Percentiles rank a stretch among this genome's conserved stretches.
Evolutionary conservation across 2,888 invertebrate genomes (phyloP).

Genomic region (Strigamia transsilvanica): DNA sequence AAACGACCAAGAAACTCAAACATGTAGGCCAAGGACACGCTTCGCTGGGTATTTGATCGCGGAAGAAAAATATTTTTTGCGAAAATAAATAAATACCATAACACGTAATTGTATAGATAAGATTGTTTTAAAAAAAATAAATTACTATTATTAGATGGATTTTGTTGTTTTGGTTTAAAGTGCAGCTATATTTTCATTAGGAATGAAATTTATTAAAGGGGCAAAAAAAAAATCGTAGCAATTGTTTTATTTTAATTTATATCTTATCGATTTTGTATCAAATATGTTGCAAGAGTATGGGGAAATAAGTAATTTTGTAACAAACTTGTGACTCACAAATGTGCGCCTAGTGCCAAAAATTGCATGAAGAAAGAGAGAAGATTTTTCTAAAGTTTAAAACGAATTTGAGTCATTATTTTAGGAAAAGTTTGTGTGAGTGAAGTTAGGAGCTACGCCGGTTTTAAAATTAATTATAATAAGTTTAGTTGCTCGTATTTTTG

Average conservation of each 20-base stretch:
- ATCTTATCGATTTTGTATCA: background rate
- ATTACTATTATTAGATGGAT: no score
- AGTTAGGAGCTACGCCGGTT: background rate
- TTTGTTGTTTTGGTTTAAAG: no score
- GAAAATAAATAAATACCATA: background rate
- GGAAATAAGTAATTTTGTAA: background rate
- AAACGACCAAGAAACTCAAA: background rate
- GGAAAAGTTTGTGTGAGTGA: background rate
- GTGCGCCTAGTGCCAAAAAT: no score
- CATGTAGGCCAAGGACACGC: slow-evolving; percentile 1
- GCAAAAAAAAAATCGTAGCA: no score
- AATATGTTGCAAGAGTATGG: background rate
- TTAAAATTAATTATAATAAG: background rate
- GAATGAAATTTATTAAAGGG: no score
- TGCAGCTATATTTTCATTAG: no score
- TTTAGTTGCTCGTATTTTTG: background rate
- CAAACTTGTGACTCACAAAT: background rate
- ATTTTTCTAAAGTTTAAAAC: no score
- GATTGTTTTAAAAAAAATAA: background rate
- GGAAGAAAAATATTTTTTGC: background rate
- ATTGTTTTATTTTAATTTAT: background rate
- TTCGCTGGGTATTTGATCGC: background rate
- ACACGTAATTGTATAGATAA: background rate
- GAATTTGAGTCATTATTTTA: no score
- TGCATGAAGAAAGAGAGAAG: no score